These are phyloP conservation scores for Megalopta genalis DNA, from an alignment of 1,140 invertebrate species.

Conservation along the genomic window DNA sequence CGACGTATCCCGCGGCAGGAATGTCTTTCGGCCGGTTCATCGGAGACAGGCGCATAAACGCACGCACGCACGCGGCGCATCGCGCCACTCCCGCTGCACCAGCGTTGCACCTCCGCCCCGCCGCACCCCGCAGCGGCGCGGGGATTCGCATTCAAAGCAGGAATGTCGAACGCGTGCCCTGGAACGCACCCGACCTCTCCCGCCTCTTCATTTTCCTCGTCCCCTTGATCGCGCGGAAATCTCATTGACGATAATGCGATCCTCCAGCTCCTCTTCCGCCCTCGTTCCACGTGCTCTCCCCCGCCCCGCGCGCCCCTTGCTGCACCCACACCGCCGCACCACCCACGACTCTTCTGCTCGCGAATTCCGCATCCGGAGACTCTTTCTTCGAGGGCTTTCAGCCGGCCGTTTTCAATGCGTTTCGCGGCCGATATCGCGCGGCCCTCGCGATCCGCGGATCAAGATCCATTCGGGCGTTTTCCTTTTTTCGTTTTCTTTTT, in stretches of 20 bases:
- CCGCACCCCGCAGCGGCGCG: not conserved
- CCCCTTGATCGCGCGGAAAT: conserved; percentile 2
- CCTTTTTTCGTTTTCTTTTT: too few species aligned
- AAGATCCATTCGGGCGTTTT: too few species aligned
- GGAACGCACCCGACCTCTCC: conserved; percentile 6
- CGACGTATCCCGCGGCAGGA: not conserved
- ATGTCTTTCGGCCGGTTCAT: conserved; percentile 1
- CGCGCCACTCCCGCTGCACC: not conserved
- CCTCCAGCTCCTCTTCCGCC: conserved; percentile 8
- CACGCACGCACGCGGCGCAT: not conserved
- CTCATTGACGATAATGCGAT: conserved; percentile 22
- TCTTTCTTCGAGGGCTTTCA: too few species aligned
- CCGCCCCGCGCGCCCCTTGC: not conserved
- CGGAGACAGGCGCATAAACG: not conserved
- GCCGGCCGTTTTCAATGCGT: too few species aligned
- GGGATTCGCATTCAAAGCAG: conserved; percentile 40
- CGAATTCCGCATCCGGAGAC: too few species aligned
- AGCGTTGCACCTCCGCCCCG: too few species aligned
- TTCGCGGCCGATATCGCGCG: too few species aligned
- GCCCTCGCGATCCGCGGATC: too few species aligned
- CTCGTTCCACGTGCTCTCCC: too few species aligned
- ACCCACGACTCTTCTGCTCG: not conserved
- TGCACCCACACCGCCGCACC: too few species aligned
- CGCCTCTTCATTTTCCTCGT: not conserved
- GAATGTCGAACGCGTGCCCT: conserved; percentile 37